Evolutionary conservation across 2,797 vertebrate species (phyloP).

Genomic region (Tarsius wallacei): DNA sequence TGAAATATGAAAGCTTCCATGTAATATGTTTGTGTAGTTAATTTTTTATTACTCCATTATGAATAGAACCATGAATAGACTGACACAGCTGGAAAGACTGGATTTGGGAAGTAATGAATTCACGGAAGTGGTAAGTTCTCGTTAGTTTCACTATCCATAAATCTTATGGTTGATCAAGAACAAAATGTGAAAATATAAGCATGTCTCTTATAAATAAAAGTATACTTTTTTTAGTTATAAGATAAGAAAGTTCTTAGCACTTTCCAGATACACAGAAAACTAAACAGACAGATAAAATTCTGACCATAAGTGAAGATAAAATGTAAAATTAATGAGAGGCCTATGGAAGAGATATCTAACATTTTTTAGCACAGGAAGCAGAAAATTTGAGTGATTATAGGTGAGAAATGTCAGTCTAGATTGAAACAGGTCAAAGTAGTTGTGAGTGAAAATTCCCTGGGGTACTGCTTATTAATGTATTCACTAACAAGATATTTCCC

Average conservation of each 20-base stretch:
- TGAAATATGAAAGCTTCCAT: constrained; percentile 51
- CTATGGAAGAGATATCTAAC: constrained; percentile 5
- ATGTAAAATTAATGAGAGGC: constrained; percentile 23
- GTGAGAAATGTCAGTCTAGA: constrained; percentile 4
- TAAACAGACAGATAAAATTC: background rate
- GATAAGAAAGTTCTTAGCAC: constrained; percentile 20
- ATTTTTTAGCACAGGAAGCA: constrained; percentile 12
- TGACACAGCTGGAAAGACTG: constrained; percentile 97
- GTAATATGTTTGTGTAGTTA: constrained; percentile 60
- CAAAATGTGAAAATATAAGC: constrained; percentile 65
- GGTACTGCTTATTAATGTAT: constrained; percentile 39
- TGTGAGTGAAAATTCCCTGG: background rate
- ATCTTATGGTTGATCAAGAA: constrained; percentile 76
- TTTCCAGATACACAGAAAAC: background rate
- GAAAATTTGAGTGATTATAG: constrained; percentile 31
- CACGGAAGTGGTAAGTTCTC: constrained; percentile 98
- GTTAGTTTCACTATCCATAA: constrained; percentile 40
- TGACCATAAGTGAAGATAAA: constrained; percentile 32
- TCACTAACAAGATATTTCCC: constrained; percentile 35
- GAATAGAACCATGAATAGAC: constrained; percentile 98
- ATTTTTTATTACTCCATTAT: constrained; percentile 85
- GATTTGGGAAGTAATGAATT: constrained; percentile 99
- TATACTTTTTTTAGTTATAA: background rate
- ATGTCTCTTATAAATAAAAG: constrained; percentile 63
- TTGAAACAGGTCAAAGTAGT: background rate